These are phyloP conservation scores for Seriola quinqueradiata DNA, from an alignment of 2,113 vertebrate species.

Conservation along the genomic window DNA sequence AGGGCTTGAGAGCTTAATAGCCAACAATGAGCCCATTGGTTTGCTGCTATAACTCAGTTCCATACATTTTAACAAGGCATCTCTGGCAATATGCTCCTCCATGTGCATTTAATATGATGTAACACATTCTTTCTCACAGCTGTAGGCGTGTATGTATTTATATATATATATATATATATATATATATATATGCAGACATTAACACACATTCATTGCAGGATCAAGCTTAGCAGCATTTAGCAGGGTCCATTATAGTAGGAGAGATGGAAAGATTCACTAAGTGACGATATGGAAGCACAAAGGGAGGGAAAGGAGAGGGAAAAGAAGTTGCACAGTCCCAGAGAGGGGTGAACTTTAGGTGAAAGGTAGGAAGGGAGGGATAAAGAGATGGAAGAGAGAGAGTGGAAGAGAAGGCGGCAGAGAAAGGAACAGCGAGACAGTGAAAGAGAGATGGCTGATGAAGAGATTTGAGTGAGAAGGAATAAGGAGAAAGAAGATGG, in stretches of 20 bases:
- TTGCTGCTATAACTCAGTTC: neutral
- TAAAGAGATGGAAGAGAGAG: neutral
- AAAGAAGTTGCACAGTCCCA: neutral
- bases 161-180: neutral
- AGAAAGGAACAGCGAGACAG: neutral
- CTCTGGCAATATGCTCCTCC: slow-evolving; percentile 4
- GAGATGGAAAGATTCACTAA: neutral
- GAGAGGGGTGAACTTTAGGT: slow-evolving; percentile 50
- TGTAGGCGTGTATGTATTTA: neutral
- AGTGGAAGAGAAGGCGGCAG: neutral
- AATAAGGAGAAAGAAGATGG: slow-evolving; percentile 30
- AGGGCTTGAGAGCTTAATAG: slow-evolving; percentile 5
- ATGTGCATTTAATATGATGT: slow-evolving; percentile 15
- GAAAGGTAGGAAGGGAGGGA: slow-evolving; percentile 23
- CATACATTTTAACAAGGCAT: slow-evolving; percentile 33
- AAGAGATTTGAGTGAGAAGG: slow-evolving; percentile 1
- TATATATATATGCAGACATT: neutral
- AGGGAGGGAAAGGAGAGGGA: slow-evolving; percentile 1
- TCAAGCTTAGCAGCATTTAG: slow-evolving; percentile 9
- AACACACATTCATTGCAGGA: neutral
- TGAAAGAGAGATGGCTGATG: slow-evolving; percentile 4
- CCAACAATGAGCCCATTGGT: slow-evolving; percentile 37
- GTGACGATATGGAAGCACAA: slow-evolving; percentile 7
- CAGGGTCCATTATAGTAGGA: neutral
- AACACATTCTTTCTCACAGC: neutral